A percentile compares a stretch with the other conserved stretches of the same genome.
phyloP scores from a whole-genome alignment of 1,140 invertebrate genomes.

The Diabrotica virgifera region DNA sequence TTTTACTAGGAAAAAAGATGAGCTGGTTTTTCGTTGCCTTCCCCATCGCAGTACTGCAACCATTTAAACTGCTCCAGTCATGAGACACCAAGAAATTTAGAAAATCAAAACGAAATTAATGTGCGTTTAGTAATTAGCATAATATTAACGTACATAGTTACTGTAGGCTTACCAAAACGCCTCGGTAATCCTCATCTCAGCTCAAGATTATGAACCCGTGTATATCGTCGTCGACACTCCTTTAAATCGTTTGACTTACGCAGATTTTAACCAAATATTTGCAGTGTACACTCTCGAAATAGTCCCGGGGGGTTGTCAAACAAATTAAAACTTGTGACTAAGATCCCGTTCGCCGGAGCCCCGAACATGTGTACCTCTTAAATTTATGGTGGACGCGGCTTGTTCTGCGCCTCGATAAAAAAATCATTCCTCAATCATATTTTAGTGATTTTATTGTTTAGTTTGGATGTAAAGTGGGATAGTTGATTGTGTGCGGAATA shows the following conservation, averaged over 20 bases:
- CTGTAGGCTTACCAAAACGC: too few relatives aligned
- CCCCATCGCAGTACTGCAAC: too few relatives aligned
- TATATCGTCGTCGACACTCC: not conserved
- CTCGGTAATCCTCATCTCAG: too few relatives aligned
- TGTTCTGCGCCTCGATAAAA: slow-evolving; percentile 44
- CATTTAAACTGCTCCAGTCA: too few relatives aligned
- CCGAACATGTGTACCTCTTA: slow-evolving; percentile 31
- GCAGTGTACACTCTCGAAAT: not conserved
- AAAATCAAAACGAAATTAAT: too few relatives aligned
- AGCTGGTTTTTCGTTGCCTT: too few relatives aligned
- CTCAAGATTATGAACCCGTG: too few relatives aligned
- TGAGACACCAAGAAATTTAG: too few relatives aligned
- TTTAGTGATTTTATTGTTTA: slow-evolving; percentile 51
- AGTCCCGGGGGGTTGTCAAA: slow-evolving; percentile 19
- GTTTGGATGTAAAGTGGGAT: slow-evolving; percentile 47
- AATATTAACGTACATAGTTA: too few relatives aligned
- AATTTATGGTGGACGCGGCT: slow-evolving; percentile 43
- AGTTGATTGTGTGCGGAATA: slow-evolving; percentile 49
- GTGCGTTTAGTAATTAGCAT: too few relatives aligned
- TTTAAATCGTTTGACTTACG: slow-evolving; percentile 3
- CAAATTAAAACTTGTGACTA: slow-evolving; percentile 13
- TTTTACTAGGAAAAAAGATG: too few relatives aligned
- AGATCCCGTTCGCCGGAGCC: not conserved
- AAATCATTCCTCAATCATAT: slow-evolving; percentile 49
- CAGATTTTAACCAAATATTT: slow-evolving; percentile 16